Evolutionary conservation across 2,797 vertebrate species (phyloP).

Genomic region (Danio kyathit): DNA sequence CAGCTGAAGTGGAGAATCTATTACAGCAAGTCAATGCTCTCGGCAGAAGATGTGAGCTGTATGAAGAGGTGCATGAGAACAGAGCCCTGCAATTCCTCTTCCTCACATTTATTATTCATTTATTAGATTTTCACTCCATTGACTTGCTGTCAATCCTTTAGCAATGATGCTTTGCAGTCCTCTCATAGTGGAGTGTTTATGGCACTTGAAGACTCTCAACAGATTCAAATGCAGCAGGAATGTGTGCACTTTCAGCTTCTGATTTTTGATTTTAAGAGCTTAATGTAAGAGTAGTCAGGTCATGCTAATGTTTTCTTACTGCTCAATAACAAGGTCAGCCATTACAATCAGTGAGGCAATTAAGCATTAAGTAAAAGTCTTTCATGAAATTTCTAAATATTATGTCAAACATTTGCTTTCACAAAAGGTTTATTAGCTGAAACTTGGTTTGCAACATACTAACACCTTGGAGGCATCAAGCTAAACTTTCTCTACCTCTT

Average conservation of each 20-base stretch:
- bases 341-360: neutral
- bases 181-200: neutral
- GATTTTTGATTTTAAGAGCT: neutral
- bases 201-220: constrained; percentile 17
- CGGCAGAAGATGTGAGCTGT: constrained; percentile 28
- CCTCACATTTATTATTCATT: constrained; percentile 41
- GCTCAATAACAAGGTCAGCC: constrained; percentile 5
- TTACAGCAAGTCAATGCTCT: constrained; percentile 27
- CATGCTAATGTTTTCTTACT: neutral
- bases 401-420: too few relatives aligned
- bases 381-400: too few relatives aligned
- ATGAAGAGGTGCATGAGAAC: constrained; percentile 28
- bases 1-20: constrained; percentile 42
- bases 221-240: constrained; percentile 15
- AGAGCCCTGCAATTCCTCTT: constrained; percentile 25
- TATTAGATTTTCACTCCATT: constrained; percentile 43
- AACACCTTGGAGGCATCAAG: too few relatives aligned
- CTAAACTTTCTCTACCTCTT: too few relatives aligned
- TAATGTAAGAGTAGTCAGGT: neutral
- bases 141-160: constrained; percentile 39
- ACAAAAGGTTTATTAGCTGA: too few relatives aligned
- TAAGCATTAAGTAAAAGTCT: neutral
- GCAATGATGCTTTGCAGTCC: neutral
- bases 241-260: neutral
- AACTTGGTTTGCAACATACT: too few relatives aligned